Evolutionary conservation across 2,888 invertebrate genomes (phyloP), one percentile per base, ranked within the genome.

Genomic region (Leptopilina drosophilae): DNA sequence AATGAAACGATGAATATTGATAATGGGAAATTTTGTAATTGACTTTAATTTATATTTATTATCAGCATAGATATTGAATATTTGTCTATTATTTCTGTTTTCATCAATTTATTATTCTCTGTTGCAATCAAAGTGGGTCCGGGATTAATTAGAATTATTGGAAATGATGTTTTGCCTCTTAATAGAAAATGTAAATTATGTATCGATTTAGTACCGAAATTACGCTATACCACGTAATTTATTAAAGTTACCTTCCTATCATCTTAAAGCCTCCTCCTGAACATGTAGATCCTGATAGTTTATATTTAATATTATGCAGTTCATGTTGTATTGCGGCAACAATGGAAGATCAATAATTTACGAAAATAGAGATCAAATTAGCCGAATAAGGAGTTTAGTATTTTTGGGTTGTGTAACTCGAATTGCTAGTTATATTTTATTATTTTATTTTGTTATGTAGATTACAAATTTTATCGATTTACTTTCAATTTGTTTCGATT

Each of bases 91-190:
- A 33, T 26, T 33, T 33, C 73, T 33, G 56, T 73, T 73, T 56
- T 49, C 20, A n/a, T 8, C 15, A 26, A 33, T 56, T 53, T 73
- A 53, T 56, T 73, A 56, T 73, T 73, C 56, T 33, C 73, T 33
- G 26, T 56, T 56, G 40, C 33, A 56, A 73, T 73, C n/a, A 56
- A n/a, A 56, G 56, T 56, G 73, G 20, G 11, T 33, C 5, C n/a
- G 56, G 56, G n/a, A 56, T 56, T 73, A 73, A 73, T 73, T 73
- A 73, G 56, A 73, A 73, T 73, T 53, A 73, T 56, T 56, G 73
- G 73, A 73, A 56, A 73, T 56, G 56, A 26, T 33, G 33, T 73
- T 73, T 73, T 40, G 73, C 33, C 56, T 33, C 56, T 73, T 73
- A 14, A 73, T 14, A 53, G 53, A 73, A 73, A 56, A 53, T 69